Percentiles rank a stretch among this genome's conserved stretches.
These are phyloP conservation scores for Nettapus auritus DNA, from an alignment of 2,113 vertebrate species.

Conservation along the genomic window DNA sequence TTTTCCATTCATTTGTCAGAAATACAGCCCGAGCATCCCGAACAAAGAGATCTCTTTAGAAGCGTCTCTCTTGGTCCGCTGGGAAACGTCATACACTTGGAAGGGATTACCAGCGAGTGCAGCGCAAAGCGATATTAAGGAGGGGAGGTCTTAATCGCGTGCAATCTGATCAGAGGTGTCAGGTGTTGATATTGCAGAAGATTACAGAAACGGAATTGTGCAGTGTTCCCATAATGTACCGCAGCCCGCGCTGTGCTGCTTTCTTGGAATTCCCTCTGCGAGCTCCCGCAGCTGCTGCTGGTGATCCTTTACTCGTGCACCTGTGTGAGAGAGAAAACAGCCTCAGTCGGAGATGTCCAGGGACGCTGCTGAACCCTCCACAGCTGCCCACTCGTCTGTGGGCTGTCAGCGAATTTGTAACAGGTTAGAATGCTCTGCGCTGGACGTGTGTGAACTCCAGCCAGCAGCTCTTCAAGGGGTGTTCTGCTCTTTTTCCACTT, in stretches of 20 bases:
- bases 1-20: neutral
- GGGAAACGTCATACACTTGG: neutral
- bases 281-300: fast-evolving
- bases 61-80: neutral
- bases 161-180: constrained; percentile 2
- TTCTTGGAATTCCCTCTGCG: neutral
- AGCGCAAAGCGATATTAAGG: neutral
- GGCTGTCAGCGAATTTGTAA: neutral
- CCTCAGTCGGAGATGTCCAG: fast-evolving
- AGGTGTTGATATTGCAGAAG: neutral
- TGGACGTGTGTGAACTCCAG: neutral
- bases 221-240: neutral
- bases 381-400: fast-evolving
- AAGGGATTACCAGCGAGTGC: neutral
- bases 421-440: neutral
- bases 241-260: neutral
- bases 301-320: neutral
- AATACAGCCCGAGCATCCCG: neutral
- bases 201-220: neutral
- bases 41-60: neutral
- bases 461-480: neutral
- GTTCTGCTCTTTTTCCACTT: neutral
- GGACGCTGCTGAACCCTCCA: neutral
- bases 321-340: fast-evolving
- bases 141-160: neutral